A percentile compares a stretch with the other conserved stretches of the same genome.
phyloP scores from a whole-genome alignment of 2,888 invertebrate genomes.

The Cepaea hortensis region DNA sequence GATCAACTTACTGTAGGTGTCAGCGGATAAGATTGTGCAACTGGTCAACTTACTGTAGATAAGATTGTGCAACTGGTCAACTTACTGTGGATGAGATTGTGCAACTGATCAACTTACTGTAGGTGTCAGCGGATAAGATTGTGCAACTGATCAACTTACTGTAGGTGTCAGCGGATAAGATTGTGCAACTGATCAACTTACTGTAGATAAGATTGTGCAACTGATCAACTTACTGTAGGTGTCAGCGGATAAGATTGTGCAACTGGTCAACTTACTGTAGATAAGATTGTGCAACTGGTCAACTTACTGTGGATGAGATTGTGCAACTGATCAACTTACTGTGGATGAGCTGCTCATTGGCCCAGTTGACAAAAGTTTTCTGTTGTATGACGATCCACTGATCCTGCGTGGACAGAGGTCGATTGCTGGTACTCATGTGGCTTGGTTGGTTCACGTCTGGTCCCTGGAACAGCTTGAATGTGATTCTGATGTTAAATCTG shows the following conservation, averaged over 20 bases:
- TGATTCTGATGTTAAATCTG: too few species aligned
- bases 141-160: too few species aligned
- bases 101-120: neutral
- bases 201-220: too few species aligned
- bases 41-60: neutral
- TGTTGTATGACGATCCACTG: constrained; percentile 84
- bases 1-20: too few species aligned
- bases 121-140: too few species aligned
- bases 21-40: too few species aligned
- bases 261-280: neutral
- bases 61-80: too few species aligned
- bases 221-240: neutral
- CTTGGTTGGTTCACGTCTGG: neutral
- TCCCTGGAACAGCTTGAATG: too few species aligned
- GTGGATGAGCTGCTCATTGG: constrained; percentile 84
- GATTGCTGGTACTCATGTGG: neutral
- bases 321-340: constrained; percentile 45
- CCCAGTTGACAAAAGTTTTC: constrained; percentile 95
- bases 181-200: too few species aligned
- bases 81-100: neutral
- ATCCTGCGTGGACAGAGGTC: constrained; percentile 46
- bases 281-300: constrained; percentile 51
- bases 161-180: too few species aligned
- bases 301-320: neutral
- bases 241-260: neutral